Conservation (phyloP, 2,113 vertebrate species). For the Spilogale gracilis region DNA sequence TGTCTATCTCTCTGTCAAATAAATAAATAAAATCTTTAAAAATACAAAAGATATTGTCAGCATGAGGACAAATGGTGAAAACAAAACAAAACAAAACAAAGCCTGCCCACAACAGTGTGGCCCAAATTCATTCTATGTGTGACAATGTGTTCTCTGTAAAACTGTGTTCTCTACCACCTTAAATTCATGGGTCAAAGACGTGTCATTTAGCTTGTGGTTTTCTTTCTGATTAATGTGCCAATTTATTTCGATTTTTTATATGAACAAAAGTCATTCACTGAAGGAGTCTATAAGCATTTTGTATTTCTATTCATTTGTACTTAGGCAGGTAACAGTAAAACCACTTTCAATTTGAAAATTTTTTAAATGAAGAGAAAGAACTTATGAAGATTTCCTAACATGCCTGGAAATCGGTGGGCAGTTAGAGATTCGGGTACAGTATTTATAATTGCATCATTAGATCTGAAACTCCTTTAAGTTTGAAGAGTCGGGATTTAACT, state of each 20-base stretch:
- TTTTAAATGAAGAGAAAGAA: not conserved
- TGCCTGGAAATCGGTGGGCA: not conserved
- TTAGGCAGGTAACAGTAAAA: not conserved
- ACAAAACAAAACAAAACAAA: not conserved
- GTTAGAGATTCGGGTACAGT: constrained; percentile 56
- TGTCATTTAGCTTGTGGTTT: not conserved
- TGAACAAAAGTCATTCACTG: constrained; percentile 7
- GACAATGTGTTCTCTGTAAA: not conserved
- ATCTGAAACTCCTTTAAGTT: constrained; percentile 77
- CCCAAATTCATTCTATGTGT: not conserved
- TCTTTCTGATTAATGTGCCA: not conserved
- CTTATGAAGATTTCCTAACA: not conserved
- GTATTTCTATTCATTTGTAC: not conserved
- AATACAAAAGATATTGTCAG: not conserved
- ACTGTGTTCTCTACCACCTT: not conserved
- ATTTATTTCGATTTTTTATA: not conserved
- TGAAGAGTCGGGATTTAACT: constrained; percentile 76
- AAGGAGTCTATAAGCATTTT: not conserved
- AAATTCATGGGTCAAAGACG: not conserved
- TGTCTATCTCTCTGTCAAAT: no score
- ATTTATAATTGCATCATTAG: constrained; percentile 67
- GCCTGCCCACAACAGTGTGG: not conserved
- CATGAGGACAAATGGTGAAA: not conserved
- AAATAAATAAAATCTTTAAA: no score
- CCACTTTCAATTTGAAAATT: not conserved